phyloP scores from a whole-genome alignment of 2,888 invertebrate species.

The Labia minor region DNA sequence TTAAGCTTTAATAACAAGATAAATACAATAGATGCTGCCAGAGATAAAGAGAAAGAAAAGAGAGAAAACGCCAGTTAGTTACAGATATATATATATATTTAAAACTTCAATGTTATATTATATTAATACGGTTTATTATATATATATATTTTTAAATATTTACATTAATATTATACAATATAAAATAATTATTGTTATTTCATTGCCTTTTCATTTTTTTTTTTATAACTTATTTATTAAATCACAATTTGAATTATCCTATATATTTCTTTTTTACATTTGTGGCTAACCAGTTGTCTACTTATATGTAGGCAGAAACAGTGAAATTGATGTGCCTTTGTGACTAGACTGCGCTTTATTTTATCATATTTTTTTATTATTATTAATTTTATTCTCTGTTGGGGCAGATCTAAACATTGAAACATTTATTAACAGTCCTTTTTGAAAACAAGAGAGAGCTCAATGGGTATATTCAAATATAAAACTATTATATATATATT shows the following conservation, averaged over 20 bases:
- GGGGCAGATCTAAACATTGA: slow-evolving; percentile 8
- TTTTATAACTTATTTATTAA: neutral
- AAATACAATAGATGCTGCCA: slow-evolving; percentile 4
- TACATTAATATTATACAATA: slow-evolving; percentile 13
- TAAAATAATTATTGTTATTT: slow-evolving; percentile 8
- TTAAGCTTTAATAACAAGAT: slow-evolving; percentile 13
- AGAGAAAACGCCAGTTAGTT: neutral
- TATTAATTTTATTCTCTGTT: neutral
- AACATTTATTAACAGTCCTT: slow-evolving; percentile 1
- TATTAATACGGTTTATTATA: slow-evolving; percentile 9
- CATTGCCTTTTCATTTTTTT: neutral
- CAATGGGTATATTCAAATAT: too few relatives aligned
- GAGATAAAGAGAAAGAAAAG: too few relatives aligned
- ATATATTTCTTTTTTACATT: neutral
- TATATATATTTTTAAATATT: neutral
- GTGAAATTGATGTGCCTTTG: neutral
- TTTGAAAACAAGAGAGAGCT: neutral
- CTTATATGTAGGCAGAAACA: neutral
- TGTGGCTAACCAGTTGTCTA: neutral
- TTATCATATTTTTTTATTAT: too few relatives aligned
- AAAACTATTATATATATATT: too few relatives aligned
- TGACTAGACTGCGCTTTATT: neutral
- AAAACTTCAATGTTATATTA: neutral
- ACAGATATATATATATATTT: neutral
- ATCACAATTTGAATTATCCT: neutral